Evolutionary conservation across 2,888 invertebrate species (phyloP).

Genomic region (Aelia acuminata): DNA sequence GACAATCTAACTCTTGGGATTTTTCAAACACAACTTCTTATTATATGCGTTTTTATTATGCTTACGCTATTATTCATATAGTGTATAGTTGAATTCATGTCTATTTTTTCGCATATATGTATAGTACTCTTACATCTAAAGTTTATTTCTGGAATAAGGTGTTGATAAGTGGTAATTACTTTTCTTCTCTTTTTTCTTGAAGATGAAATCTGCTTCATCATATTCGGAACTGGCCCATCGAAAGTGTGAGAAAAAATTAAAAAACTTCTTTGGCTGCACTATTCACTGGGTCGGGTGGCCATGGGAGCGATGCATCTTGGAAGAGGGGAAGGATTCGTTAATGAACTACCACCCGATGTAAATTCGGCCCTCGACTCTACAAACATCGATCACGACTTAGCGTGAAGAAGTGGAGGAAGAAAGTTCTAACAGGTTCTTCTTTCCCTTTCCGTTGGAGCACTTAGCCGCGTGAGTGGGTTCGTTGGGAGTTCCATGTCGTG

Average conservation of each 20-base stretch:
- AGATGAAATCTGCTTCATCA: not conserved
- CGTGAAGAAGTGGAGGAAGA: constrained; percentile 39
- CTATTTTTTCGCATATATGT: too few species aligned
- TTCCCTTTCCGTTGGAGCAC: not conserved
- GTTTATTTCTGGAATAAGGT: too few species aligned
- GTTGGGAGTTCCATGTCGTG: not conserved
- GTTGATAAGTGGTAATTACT: not conserved
- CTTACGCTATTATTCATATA: too few species aligned
- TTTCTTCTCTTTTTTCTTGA: not conserved
- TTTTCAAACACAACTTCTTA: too few species aligned
- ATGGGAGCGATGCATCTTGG: not conserved
- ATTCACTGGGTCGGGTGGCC: not conserved
- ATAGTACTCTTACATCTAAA: too few species aligned
- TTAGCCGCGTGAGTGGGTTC: not conserved
- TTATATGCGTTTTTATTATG: too few species aligned
- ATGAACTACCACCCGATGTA: not conserved
- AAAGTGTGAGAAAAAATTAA: not conserved
- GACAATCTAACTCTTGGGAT: too few species aligned
- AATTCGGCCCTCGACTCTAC: not conserved
- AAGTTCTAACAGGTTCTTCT: constrained; percentile 31
- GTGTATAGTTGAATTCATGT: too few species aligned
- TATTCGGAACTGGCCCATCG: not conserved
- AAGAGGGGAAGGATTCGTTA: not conserved
- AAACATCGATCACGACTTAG: constrained; percentile 22
- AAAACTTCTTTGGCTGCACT: not conserved